A percentile compares a stretch with the other conserved stretches of the same genome.
phyloP scores from a whole-genome alignment of 2,888 invertebrate genomes.

The Caenorhabditis macrosperma region DNA sequence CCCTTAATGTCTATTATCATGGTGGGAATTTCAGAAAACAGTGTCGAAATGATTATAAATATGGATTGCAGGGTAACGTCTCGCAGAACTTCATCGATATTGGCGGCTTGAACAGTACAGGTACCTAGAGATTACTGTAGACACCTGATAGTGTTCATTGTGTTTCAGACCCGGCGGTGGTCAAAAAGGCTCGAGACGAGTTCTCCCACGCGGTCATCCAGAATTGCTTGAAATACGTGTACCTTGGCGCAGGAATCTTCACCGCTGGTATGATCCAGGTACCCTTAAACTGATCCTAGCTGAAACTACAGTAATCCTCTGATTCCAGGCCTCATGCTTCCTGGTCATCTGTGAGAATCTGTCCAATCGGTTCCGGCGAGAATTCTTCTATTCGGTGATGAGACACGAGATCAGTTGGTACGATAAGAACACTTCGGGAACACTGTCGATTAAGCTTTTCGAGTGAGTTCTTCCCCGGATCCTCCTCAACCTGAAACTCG shows the following conservation, averaged over 20 bases:
- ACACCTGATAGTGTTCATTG: too few relatives aligned
- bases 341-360: conserved; percentile 82
- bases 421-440: conserved; percentile 82
- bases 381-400: conserved; percentile 81
- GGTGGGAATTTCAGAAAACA: conserved; percentile 49
- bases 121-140: too few relatives aligned
- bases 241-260: conserved; percentile 69
- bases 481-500: not conserved
- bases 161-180: conserved; percentile 8
- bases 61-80: conserved; percentile 62
- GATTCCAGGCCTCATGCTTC: conserved; percentile 81
- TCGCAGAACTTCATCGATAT: conserved; percentile 69
- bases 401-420: conserved; percentile 82
- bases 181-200: conserved; percentile 40
- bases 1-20: conserved; percentile 76
- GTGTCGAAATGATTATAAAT: not conserved
- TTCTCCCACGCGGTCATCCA: conserved; percentile 65
- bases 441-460: conserved; percentile 82
- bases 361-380: conserved; percentile 81
- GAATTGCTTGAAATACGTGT: conserved; percentile 69
- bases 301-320: too few relatives aligned
- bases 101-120: conserved; percentile 30
- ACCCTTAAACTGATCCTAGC: not conserved
- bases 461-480: conserved; percentile 81
- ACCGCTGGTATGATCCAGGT: conserved; percentile 70